phyloP scores from a whole-genome alignment of 2,113 vertebrate genomes.

The Podarcis cretensis region DNA sequence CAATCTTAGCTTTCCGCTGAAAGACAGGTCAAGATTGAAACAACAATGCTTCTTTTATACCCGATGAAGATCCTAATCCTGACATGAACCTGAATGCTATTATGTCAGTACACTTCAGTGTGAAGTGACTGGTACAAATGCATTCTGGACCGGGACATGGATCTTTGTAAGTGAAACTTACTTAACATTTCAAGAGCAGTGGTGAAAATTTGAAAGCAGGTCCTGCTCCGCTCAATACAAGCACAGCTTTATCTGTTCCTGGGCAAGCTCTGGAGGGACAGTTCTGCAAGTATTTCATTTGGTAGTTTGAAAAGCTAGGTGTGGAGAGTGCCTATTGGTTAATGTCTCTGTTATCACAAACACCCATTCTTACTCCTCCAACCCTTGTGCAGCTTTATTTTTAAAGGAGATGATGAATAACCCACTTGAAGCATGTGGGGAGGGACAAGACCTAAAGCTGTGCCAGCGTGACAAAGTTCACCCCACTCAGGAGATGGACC shows the following conservation, averaged over 20 bases:
- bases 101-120: background rate
- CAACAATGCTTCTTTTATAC: background rate
- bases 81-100: background rate
- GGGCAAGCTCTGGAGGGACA: background rate
- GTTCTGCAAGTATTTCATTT: background rate
- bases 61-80: background rate
- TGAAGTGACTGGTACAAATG: background rate
- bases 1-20: background rate
- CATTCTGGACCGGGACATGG: background rate
- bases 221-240: background rate
- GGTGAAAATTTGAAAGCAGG: background rate
- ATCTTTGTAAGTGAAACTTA: background rate
- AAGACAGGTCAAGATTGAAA: background rate
- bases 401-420: background rate
- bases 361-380: background rate
- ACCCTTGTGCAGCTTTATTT: background rate
- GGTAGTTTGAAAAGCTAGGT: background rate
- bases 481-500: no score
- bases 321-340: background rate
- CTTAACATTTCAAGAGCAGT: background rate
- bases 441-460: background rate
- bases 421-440: no score
- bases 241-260: background rate
- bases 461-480: background rate
- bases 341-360: background rate